Evolutionary conservation across 2,888 invertebrate species (phyloP), one percentile per base, ranked within the genome.

Genomic region (Drosophila prostipennis): DNA sequence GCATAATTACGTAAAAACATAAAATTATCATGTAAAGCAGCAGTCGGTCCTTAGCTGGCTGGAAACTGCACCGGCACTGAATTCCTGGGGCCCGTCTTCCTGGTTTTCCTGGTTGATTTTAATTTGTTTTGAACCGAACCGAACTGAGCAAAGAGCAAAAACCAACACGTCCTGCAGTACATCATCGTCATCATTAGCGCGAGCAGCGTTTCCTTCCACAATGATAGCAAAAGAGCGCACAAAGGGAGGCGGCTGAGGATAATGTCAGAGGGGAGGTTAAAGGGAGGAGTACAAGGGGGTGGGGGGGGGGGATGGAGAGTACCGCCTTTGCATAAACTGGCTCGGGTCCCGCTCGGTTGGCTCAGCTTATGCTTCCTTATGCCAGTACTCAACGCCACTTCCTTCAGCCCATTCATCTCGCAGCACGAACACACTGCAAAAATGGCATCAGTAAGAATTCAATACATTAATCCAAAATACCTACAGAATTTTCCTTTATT

Each of bases 171-270:
- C 87, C 87, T 86, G 83, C 72, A 80, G 80, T 86, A 80, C 86
- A 83, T 86, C 83, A 84, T 86, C 86, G 84, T 84, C 86, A 83
- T 81, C 87, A 80, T 83, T 86, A 83, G 80, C 80, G 85, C 69
- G 53, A 59, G 59, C 69, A 56, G 46, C 51, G 63, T 61, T 82
- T 83, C 83, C 86, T 80, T 61, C 71, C 69, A 68, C 70, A 59
- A 68, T 55, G 69, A 58, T 70, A 68, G 68, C 63, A 43, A 49
- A 39, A 3, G 34, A 46, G 42, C 48, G 29, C 37, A 52, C 52
- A 61, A 45, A 14, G 63, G 43, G 16, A 29, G 8, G 37, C 34
- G 11, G 14, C 37, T 7, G 19, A 11, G 45, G 39, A 39, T 34
- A 39, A 32, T 57, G 57, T 19, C 19, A 29, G 29, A 29, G 7